phyloP scores from a whole-genome alignment of 2,113 vertebrate species.

The Entosphenus tridentatus region DNA sequence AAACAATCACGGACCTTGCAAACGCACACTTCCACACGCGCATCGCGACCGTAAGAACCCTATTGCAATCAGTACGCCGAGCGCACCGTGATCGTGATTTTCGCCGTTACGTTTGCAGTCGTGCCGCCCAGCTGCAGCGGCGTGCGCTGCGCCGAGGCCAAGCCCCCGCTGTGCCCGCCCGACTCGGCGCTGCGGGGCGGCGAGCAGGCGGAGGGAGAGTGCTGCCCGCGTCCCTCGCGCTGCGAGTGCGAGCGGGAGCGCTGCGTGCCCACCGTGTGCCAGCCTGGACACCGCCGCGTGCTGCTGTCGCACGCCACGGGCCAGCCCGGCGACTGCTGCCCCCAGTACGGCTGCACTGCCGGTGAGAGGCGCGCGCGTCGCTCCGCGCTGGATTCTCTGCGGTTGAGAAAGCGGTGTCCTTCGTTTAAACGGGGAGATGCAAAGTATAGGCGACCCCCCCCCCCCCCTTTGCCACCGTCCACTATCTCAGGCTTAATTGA shows the following conservation, averaged over 20 bases:
- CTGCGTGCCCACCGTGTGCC: conserved; percentile 63
- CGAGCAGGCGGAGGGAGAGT: conserved; percentile 55
- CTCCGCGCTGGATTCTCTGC: no score
- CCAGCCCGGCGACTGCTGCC: conserved; percentile 63
- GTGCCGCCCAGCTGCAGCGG: conserved; percentile 62
- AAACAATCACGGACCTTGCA: no score
- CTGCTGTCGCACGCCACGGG: conserved; percentile 58
- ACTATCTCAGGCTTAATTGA: no score
- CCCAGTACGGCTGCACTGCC: conserved; percentile 73
- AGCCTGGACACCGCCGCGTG: conserved; percentile 57
- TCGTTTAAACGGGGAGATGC: no score
- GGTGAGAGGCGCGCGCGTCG: conserved; percentile 21
- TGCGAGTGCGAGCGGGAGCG: conserved; percentile 57
- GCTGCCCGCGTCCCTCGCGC: conserved; percentile 56
- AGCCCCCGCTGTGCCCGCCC: conserved; percentile 54
- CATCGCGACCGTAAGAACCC: no score
- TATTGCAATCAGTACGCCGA: no score
- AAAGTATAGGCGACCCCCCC: no score
- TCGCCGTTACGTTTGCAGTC: conserved; percentile 23
- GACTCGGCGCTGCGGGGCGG: conserved; percentile 65
- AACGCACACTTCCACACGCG: no score
- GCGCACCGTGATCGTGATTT: no score
- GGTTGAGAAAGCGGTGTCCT: no score
- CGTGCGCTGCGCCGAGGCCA: conserved; percentile 63
- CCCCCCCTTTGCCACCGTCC: no score